Conservation (phyloP, 2,797 vertebrate species). For the Darevskia mixta region DNA sequence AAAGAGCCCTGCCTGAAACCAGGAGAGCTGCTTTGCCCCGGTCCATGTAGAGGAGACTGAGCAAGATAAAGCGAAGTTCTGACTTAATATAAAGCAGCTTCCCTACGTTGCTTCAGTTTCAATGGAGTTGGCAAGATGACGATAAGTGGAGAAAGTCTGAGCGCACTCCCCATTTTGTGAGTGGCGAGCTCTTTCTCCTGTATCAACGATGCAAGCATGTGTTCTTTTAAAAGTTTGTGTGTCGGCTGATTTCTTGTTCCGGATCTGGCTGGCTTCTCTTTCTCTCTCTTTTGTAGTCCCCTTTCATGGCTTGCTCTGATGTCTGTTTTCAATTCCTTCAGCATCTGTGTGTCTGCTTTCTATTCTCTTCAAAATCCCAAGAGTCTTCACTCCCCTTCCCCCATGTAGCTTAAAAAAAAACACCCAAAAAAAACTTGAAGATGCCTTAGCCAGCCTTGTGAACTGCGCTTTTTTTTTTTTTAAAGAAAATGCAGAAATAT, state of each 20-base stretch:
- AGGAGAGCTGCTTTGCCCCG: too few species aligned
- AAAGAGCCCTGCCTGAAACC: too few species aligned
- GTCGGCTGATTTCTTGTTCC: slow-evolving; percentile 20
- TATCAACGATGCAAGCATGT: neutral
- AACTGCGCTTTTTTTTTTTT: neutral
- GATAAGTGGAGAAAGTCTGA: neutral
- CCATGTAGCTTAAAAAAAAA: neutral
- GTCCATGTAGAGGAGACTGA: too few species aligned
- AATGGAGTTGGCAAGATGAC: neutral
- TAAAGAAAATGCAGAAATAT: neutral
- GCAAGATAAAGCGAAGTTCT: too few species aligned
- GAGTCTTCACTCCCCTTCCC: slow-evolving; percentile 9
- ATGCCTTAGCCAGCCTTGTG: neutral
- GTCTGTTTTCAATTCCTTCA: slow-evolving; percentile 73
- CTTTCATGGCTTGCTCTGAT: slow-evolving; percentile 62
- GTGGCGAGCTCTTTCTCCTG: neutral
- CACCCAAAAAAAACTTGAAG: too few species aligned
- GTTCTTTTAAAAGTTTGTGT: neutral
- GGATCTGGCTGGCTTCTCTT: slow-evolving; percentile 46
- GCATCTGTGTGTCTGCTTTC: slow-evolving; percentile 58
- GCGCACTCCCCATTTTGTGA: neutral
- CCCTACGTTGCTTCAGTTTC: neutral
- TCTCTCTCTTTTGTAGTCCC: slow-evolving; percentile 35
- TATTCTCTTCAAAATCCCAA: slow-evolving; percentile 64
- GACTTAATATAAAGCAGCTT: too few species aligned